phyloP scores from a whole-genome alignment of 1,140 invertebrate genomes.

The Colletes latitarsis region DNA sequence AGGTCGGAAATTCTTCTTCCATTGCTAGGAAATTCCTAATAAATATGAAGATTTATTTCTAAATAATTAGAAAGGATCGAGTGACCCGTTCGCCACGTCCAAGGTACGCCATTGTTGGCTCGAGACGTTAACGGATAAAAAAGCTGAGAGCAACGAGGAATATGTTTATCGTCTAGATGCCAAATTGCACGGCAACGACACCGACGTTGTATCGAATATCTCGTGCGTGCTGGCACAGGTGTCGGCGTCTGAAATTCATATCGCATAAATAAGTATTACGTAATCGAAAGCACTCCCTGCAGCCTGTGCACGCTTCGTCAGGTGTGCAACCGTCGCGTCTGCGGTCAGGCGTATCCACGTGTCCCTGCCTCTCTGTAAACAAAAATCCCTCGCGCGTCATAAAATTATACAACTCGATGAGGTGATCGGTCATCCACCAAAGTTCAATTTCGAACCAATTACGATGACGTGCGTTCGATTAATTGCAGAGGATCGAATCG shows the following conservation, averaged over 20 bases:
- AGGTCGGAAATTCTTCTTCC: too few species aligned
- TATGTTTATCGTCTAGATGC: not conserved
- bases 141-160: not conserved
- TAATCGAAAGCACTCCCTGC: not conserved
- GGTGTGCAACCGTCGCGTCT: constrained; percentile 31
- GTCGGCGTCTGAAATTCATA: not conserved
- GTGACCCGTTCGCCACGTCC: too few species aligned
- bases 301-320: constrained; percentile 1
- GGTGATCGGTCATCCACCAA: too few species aligned
- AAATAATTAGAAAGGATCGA: too few species aligned
- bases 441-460: too few species aligned
- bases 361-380: constrained; percentile 1
- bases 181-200: not conserved
- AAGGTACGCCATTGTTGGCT: not conserved
- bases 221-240: not conserved
- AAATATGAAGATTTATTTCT: too few species aligned
- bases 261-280: constrained; percentile 9
- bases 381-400: not conserved
- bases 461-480: too few species aligned
- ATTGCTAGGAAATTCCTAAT: too few species aligned
- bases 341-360: constrained; percentile 38
- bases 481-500: not conserved
- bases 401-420: not conserved
- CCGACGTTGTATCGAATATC: not conserved
- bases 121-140: not conserved